Evolutionary conservation across 2,888 invertebrate genomes (phyloP).

Genomic region (Euplagia quadripunctaria): DNA sequence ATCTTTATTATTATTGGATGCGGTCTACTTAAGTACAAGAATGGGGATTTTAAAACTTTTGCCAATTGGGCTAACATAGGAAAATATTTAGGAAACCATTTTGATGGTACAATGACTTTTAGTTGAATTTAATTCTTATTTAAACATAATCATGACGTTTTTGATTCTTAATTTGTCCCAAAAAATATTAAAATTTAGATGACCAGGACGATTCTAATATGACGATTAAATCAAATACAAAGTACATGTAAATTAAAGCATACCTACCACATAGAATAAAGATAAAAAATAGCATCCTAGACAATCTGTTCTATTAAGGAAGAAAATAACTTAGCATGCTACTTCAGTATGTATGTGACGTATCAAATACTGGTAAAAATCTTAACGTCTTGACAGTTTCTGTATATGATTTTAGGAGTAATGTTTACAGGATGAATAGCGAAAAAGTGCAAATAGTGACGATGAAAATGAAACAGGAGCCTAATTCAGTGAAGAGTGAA

Average conservation of each 20-base stretch:
- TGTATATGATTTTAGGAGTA: not conserved
- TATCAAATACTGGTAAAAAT: not conserved
- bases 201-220: not conserved
- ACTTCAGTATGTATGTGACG: not conserved
- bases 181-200: not conserved
- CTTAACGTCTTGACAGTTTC: not conserved
- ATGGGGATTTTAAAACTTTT: not conserved
- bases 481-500: constrained; percentile 19
- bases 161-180: not conserved
- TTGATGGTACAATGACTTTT: not conserved
- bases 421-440: not conserved
- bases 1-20: not conserved
- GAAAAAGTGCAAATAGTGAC: constrained; percentile 3
- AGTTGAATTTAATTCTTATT: no score
- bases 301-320: not conserved
- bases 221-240: not conserved
- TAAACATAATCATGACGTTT: not conserved
- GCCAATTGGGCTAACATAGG: not conserved
- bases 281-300: not conserved
- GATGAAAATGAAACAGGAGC: not conserved
- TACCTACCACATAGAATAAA: not conserved
- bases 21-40: not conserved
- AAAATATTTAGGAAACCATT: not conserved
- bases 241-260: not conserved
- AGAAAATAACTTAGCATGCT: not conserved